A percentile compares a stretch with the other conserved stretches of the same genome.
Evolutionary conservation across 2,797 vertebrate genomes (phyloP).

Genomic region (Lagorchestes hirsutus): DNA sequence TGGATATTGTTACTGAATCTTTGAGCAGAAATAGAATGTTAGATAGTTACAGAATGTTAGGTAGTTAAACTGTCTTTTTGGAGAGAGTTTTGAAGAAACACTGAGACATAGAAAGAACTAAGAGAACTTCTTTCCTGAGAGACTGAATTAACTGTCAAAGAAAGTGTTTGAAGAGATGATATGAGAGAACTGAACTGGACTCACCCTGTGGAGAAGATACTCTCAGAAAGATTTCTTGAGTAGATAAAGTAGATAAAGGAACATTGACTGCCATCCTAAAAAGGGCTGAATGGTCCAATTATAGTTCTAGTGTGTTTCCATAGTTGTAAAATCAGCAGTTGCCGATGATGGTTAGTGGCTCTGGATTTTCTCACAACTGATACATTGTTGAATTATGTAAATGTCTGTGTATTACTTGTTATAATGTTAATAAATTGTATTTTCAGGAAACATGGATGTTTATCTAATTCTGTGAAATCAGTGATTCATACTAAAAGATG

Average conservation of each 20-base stretch:
- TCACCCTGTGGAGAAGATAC: background rate
- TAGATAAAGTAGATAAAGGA: background rate
- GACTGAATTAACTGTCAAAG: background rate
- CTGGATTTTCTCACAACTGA: background rate
- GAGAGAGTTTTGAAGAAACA: background rate
- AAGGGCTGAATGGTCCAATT: background rate
- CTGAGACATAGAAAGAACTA: background rate
- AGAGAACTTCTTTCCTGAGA: background rate
- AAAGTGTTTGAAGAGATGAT: background rate
- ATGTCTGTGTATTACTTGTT: background rate
- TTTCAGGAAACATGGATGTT: background rate
- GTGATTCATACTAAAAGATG: background rate
- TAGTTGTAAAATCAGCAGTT: background rate
- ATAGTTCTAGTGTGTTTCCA: background rate
- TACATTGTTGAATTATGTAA: background rate
- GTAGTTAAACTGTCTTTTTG: background rate
- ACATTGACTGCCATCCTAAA: background rate
- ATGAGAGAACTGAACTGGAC: background rate
- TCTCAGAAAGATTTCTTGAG: background rate
- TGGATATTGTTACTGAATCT: background rate
- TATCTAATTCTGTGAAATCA: background rate
- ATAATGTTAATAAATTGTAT: background rate
- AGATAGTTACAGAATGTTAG: background rate
- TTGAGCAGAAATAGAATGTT: background rate
- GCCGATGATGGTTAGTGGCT: background rate